Evolutionary conservation across 2,888 invertebrate species (phyloP).

Genomic region (Tachina lurida): DNA sequence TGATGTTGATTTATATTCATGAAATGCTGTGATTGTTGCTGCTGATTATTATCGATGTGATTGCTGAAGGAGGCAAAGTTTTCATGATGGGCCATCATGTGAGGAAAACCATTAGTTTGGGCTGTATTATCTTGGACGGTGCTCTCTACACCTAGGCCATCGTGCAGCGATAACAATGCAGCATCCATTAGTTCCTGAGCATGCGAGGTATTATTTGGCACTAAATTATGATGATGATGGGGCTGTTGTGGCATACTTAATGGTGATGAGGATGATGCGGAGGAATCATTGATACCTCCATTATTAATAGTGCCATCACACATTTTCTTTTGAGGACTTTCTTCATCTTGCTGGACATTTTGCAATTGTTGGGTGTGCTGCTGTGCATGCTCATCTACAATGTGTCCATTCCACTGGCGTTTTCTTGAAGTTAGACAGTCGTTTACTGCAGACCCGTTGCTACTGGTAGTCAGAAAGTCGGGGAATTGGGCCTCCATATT

Average conservation of each 20-base stretch:
- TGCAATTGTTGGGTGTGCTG: constrained; percentile 74
- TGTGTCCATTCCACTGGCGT: constrained; percentile 79
- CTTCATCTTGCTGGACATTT: constrained; percentile 39
- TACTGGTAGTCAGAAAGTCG: constrained; percentile 77
- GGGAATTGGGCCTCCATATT: constrained; percentile 81
- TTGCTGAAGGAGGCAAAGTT: constrained; percentile 50
- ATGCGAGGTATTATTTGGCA: constrained; percentile 67
- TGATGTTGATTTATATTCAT: constrained; percentile 72
- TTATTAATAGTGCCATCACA: constrained; percentile 74
- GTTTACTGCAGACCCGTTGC: constrained; percentile 52
- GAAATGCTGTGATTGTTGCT: constrained; percentile 77
- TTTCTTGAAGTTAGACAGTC: constrained; percentile 74
- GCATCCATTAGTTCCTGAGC: constrained; percentile 76
- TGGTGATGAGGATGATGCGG: constrained; percentile 78
- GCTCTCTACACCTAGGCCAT: constrained; percentile 77
- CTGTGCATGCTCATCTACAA: constrained; percentile 76
- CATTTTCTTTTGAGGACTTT: constrained; percentile 75
- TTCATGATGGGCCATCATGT: constrained; percentile 73
- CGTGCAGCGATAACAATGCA: constrained; percentile 78
- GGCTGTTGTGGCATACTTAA: constrained; percentile 73
- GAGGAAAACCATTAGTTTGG: constrained; percentile 60
- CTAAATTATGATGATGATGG: constrained; percentile 72
- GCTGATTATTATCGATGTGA: constrained; percentile 71
- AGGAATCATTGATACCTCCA: constrained; percentile 68
- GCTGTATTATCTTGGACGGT: constrained; percentile 63